Conservation (phyloP, 2,888 invertebrate species). For the Clusia tigrina region DNA sequence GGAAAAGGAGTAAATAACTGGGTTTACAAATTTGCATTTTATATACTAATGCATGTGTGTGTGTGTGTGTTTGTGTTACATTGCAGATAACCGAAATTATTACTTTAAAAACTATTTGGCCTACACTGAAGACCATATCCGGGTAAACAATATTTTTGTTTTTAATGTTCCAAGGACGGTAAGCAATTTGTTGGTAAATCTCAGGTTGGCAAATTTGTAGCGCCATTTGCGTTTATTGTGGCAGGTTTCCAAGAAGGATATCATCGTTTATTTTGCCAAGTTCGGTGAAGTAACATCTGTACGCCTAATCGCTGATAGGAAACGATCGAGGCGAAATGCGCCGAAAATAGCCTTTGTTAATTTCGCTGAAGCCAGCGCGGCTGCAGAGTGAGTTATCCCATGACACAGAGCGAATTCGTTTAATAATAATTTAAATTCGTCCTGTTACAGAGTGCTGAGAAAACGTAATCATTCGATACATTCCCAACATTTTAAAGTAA, state of each 20-base stretch:
- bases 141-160: background rate
- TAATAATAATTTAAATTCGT: background rate
- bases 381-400: background rate
- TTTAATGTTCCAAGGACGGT: background rate
- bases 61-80: too few relatives aligned
- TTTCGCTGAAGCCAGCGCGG: background rate
- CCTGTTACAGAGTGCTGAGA: conserved; percentile 19
- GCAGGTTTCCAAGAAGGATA: background rate
- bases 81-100: conserved; percentile 3
- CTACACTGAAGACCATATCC: background rate
- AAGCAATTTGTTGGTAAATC: background rate
- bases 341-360: background rate
- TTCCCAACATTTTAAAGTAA: conserved; percentile 18
- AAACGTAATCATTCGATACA: conserved; percentile 17
- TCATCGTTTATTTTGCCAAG: background rate
- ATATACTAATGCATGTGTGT: too few relatives aligned
- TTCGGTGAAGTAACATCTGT: background rate
- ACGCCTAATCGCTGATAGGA: background rate
- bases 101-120: background rate
- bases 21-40: too few relatives aligned
- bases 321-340: background rate
- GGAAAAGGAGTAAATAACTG: too few relatives aligned
- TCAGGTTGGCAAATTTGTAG: background rate
- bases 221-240: background rate
- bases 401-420: background rate